phyloP scores from a whole-genome alignment of 2,113 vertebrate species.

The Isichthys henryi region DNA sequence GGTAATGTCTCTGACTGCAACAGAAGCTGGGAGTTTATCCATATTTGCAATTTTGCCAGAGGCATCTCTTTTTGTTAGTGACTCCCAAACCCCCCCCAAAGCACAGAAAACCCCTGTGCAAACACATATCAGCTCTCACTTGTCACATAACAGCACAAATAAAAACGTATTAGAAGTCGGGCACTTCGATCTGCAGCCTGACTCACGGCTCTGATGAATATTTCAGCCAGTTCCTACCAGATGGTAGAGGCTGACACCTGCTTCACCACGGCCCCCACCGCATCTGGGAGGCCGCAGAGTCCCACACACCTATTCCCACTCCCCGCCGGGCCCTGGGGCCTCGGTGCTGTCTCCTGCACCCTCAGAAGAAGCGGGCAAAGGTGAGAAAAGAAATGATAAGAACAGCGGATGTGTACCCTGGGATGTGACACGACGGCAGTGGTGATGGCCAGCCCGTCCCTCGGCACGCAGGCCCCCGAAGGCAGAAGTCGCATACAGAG shows the following conservation, averaged over 20 bases:
- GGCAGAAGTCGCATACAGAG: not conserved
- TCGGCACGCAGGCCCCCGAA: not conserved
- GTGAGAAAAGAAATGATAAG: not conserved
- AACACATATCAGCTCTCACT: not conserved
- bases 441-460: not conserved
- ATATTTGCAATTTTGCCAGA: not conserved
- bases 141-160: not conserved
- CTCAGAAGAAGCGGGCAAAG: not conserved
- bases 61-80: not conserved
- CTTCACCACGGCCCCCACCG: not conserved
- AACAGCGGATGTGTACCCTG: not conserved
- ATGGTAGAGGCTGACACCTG: not conserved
- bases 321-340: not conserved
- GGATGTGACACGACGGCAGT: not conserved
- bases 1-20: not conserved
- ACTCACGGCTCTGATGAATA: not conserved
- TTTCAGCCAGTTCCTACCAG: constrained; percentile 3
- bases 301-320: not conserved
- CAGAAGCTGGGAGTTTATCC: not conserved
- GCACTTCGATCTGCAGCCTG: not conserved
- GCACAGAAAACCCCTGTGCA: not conserved
- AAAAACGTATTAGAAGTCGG: not conserved
- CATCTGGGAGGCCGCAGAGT: not conserved
- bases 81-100: not conserved
- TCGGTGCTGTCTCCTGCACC: not conserved